Conservation (phyloP, 2,113 vertebrate species). For the Chloroceryle aenea region DNA sequence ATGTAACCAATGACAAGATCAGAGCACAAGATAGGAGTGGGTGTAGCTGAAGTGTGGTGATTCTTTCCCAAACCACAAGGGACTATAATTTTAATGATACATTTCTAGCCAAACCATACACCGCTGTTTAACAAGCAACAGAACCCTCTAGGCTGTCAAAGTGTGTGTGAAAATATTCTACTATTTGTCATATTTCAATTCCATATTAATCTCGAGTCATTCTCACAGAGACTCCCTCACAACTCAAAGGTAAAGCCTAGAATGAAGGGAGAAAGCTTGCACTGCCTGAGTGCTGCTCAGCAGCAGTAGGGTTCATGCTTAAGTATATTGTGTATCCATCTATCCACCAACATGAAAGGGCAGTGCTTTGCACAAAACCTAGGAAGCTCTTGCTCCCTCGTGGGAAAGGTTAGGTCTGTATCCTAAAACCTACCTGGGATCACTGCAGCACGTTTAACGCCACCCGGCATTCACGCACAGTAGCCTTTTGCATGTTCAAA, state of each 20-base stretch:
- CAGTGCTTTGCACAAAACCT: neutral
- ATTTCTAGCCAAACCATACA: slow-evolving; percentile 53
- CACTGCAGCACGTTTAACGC: neutral
- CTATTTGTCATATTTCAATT: slow-evolving; percentile 38
- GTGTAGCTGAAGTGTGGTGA: slow-evolving; percentile 48
- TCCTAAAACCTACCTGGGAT: neutral
- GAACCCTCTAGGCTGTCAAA: slow-evolving; percentile 30
- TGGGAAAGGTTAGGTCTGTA: neutral
- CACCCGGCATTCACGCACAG: neutral
- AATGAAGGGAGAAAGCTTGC: neutral
- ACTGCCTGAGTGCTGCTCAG: neutral
- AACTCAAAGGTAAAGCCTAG: slow-evolving; percentile 8
- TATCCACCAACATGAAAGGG: neutral
- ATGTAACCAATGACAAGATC: slow-evolving; percentile 29
- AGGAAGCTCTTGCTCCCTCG: neutral
- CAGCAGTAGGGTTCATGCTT: neutral
- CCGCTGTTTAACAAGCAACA: slow-evolving; percentile 24
- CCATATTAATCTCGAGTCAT: slow-evolving; percentile 13
- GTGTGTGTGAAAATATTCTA: slow-evolving; percentile 39
- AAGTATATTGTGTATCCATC: neutral
- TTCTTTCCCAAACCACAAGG: slow-evolving; percentile 31
- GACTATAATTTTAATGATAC: slow-evolving; percentile 35
- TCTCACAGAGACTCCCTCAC: slow-evolving; percentile 1
- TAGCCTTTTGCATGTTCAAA: neutral
- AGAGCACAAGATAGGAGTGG: slow-evolving; percentile 42